phyloP scores from a whole-genome alignment of 2,888 invertebrate genomes.

The Lasioglossum villosulum region DNA sequence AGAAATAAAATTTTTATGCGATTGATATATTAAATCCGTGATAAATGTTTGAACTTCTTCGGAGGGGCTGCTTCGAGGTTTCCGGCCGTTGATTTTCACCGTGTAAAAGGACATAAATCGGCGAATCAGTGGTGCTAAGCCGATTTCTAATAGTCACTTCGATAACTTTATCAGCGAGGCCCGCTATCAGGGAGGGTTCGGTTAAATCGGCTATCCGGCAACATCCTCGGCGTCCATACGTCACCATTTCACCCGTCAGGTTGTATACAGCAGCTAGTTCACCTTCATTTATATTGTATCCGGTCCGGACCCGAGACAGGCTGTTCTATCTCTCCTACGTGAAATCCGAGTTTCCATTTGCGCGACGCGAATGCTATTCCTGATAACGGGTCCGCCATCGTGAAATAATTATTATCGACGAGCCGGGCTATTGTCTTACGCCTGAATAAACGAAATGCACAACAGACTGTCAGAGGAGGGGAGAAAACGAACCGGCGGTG shows the following conservation, averaged over 20 bases:
- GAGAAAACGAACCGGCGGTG: constrained; percentile 18
- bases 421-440: constrained; percentile 19
- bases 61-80: too few species aligned
- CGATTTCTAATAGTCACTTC: constrained; percentile 12
- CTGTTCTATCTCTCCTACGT: not conserved
- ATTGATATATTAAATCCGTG: too few species aligned
- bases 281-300: constrained; percentile 22
- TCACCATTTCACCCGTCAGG: constrained; percentile 1
- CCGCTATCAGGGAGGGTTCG: not conserved
- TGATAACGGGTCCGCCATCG: constrained; percentile 23
- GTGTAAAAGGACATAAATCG: not conserved
- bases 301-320: not conserved
- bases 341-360: not conserved
- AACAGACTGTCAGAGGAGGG: not conserved
- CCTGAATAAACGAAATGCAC: constrained; percentile 50
- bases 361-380: not conserved
- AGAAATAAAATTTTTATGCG: too few species aligned
- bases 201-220: constrained; percentile 1
- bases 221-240: constrained; percentile 1
- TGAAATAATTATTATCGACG: constrained; percentile 52
- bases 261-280: not conserved
- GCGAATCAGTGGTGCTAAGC: constrained; percentile 1
- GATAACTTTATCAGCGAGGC: constrained; percentile 9
- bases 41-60: not conserved
- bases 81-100: not conserved